Evolutionary conservation across 1,140 invertebrate genomes (phyloP).

Genomic region (Thereuonema tuberculata): DNA sequence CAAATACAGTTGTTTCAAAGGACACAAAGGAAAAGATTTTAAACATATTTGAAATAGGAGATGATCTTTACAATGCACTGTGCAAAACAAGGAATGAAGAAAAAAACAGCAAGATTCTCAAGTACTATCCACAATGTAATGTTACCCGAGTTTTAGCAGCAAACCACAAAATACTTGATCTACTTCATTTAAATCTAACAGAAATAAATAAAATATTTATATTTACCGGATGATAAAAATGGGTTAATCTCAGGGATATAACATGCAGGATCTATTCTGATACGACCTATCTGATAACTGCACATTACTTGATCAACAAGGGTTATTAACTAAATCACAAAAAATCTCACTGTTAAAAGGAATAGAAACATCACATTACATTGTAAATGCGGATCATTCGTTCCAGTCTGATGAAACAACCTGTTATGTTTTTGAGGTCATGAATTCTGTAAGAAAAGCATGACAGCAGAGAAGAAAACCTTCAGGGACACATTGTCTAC

Average conservation of each 20-base stretch:
- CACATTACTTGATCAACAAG: too few species aligned
- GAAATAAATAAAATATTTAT: not conserved
- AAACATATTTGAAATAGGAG: too few species aligned
- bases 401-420: not conserved
- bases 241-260: not conserved
- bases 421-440: not conserved
- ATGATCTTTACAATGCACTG: too few species aligned
- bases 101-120: not conserved
- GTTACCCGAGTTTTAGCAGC: not conserved
- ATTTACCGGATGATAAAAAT: not conserved
- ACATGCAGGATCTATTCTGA: not conserved
- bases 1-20: too few species aligned
- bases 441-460: not conserved
- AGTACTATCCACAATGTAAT: not conserved
- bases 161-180: too few species aligned
- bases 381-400: too few species aligned
- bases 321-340: not conserved
- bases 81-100: not conserved
- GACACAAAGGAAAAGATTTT: not conserved
- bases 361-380: constrained; percentile 4
- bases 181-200: not conserved
- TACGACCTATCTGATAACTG: too few species aligned
- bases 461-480: too few species aligned
- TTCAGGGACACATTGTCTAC: too few species aligned
- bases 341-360: too few species aligned